Percentiles rank a stretch among this genome's conserved stretches.
phyloP scores from a whole-genome alignment of 2,888 invertebrate species.

The Callinectes sapidus region DNA sequence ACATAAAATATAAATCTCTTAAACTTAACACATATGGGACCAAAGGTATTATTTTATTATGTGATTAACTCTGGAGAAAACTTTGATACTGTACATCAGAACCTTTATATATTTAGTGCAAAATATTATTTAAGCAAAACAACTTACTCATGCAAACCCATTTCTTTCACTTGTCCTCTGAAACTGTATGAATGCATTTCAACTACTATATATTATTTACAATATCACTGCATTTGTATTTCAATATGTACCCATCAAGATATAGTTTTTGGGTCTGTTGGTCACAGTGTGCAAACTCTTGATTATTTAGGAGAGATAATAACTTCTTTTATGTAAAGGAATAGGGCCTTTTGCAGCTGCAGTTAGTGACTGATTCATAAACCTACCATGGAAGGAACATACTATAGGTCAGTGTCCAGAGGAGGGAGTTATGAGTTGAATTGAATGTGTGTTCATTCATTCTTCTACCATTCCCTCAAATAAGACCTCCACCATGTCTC shows the following conservation, averaged over 20 bases:
- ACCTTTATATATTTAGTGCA: neutral
- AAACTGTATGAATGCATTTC: neutral
- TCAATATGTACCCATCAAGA: too few species aligned
- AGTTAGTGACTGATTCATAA: too few species aligned
- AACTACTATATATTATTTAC: neutral
- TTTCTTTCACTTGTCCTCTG: neutral
- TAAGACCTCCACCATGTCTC: too few species aligned
- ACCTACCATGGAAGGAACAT: too few species aligned
- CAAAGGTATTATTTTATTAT: neutral
- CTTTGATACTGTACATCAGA: neutral
- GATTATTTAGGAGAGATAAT: too few species aligned
- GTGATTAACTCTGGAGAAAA: neutral
- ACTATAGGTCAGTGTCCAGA: too few species aligned
- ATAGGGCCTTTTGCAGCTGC: too few species aligned
- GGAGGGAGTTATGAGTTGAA: too few species aligned
- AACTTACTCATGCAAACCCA: neutral
- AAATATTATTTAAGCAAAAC: neutral
- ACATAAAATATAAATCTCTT: neutral
- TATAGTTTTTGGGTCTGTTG: too few species aligned
- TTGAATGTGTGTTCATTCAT: neutral
- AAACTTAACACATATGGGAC: neutral
- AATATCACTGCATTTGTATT: too few species aligned
- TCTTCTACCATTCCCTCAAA: neutral
- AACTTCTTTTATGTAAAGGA: too few species aligned
- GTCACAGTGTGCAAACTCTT: too few species aligned